Percentiles rank a stretch among this genome's conserved stretches.
These are phyloP conservation scores for Phrynosoma platyrhinos DNA, from an alignment of 2,113 vertebrate species.

Conservation along the genomic window DNA sequence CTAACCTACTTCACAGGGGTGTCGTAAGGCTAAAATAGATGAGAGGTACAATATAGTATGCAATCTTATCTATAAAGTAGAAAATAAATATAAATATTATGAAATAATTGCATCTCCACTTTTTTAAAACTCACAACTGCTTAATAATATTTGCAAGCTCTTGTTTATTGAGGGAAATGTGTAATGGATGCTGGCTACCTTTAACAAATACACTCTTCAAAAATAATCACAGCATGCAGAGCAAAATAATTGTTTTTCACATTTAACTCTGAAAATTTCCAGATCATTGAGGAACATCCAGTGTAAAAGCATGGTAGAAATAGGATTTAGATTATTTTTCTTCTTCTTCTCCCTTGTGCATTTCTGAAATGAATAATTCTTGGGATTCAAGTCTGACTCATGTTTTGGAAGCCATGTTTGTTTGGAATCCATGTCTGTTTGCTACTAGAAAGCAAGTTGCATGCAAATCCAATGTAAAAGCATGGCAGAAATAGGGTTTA, in stretches of 20 bases:
- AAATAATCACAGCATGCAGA: neutral
- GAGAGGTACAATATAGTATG: neutral
- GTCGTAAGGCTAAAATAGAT: neutral
- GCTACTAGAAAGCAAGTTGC: too few species aligned
- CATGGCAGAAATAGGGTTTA: neutral
- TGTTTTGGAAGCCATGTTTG: too few species aligned
- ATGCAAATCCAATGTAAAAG: too few species aligned
- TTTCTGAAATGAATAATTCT: neutral
- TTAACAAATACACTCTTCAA: neutral
- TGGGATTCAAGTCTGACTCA: too few species aligned
- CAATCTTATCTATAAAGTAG: neutral
- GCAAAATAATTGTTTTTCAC: too few species aligned
- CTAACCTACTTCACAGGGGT: too few species aligned
- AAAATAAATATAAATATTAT: neutral
- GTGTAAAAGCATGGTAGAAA: neutral
- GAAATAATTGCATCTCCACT: neutral
- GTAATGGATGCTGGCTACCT: neutral
- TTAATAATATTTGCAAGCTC: neutral
- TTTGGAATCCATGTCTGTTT: too few species aligned
- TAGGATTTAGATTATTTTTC: neutral
- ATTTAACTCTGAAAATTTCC: too few species aligned
- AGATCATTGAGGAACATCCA: too few species aligned
- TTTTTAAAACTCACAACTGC: neutral
- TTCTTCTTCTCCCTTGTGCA: neutral
- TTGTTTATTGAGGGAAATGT: neutral